A percentile compares a stretch with the other conserved stretches of the same genome.
Evolutionary conservation across 2,113 vertebrate species (phyloP).

Genomic region (Rynchops niger): DNA sequence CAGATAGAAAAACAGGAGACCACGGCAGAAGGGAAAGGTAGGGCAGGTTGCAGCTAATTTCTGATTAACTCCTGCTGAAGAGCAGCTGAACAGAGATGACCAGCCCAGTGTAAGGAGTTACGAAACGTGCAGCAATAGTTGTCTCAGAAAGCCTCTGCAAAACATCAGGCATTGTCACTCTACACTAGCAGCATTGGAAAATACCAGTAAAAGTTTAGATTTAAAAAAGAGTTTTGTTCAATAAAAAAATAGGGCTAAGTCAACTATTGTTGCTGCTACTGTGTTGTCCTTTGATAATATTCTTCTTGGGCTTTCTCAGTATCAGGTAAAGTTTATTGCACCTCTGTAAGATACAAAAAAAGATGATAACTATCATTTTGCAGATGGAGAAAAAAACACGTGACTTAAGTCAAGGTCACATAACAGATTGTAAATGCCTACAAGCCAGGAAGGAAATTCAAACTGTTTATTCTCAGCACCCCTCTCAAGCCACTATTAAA

Average conservation of each 20-base stretch:
- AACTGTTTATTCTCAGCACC: neutral
- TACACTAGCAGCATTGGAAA: neutral
- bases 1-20: neutral
- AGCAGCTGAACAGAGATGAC: neutral
- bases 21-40: neutral
- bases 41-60: neutral
- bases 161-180: neutral
- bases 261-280: neutral
- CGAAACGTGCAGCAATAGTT: accelerated
- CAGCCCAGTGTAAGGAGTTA: neutral
- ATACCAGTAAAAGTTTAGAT: neutral
- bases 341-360: neutral
- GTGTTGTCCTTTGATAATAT: neutral
- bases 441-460: neutral
- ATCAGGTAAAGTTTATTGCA: neutral
- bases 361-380: neutral
- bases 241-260: neutral
- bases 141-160: neutral
- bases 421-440: neutral
- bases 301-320: neutral
- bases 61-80: neutral
- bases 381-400: neutral
- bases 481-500: neutral
- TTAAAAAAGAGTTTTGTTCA: neutral
- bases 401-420: neutral